Evolutionary conservation across 1,140 invertebrate species (phyloP), one percentile per base, ranked within the genome.

Genomic region (Ladona fulva): DNA sequence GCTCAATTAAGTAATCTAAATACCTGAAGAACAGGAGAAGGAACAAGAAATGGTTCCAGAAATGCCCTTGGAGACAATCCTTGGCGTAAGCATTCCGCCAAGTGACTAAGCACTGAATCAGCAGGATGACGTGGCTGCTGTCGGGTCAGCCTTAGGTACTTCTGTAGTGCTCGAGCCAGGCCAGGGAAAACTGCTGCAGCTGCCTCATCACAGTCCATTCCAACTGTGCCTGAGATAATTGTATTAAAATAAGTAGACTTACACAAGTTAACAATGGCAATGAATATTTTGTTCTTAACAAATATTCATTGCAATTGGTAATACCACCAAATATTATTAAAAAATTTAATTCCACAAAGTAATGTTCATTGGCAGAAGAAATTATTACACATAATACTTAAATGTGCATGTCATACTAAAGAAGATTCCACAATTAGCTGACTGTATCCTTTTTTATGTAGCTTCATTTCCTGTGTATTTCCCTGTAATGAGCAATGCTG

Each of bases 161-260:
- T 99, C 86, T 99, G 97, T 76, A 99, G 87, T 0, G 97, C 94
- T 76, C 96, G 89, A 0, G 97, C 95, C 88, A 99, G 92, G 0
- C 96, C 97, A 7, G 97, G 97, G 84, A 99, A 99, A 24, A 99
- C 95, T 0, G 97, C 95, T 83, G 98, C 95, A 0, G 97, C 97
- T 19, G 97, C 97, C 87, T 99, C 97, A 81, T 94, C 90, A 0
- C 97, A 93, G 83, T 97, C 95, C 89, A 99, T 93, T 16, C 52
- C 52, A 19, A 66, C 52, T 66, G 52, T 66, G 52, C 0, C 52
- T 66, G 14, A 66, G 14, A 66, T 66, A 19, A 79, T 80, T 80
- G 76, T 29, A 77, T n/a, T 24, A 6, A 66, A 8, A 24, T 75
- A 75, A 25, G 1, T 7, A 77, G 1, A 37, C 29, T 37, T 37